A percentile compares a stretch with the other conserved stretches of the same genome.
Conservation (phyloP, 2,113 vertebrate genomes). For the Antennarius striatus region DNA sequence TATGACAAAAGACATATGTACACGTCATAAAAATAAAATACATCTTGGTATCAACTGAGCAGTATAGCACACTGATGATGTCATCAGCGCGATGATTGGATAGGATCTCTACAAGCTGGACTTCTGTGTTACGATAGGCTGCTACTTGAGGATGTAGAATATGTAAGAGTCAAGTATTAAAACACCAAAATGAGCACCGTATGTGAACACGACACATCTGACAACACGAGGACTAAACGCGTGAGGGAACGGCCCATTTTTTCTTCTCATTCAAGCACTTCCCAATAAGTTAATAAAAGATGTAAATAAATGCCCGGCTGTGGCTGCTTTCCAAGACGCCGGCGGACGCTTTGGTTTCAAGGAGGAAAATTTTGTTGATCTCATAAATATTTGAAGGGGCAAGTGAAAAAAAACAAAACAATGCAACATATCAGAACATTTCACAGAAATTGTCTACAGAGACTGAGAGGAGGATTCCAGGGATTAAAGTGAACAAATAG, state of each 20-base stretch:
- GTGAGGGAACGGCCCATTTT: constrained; percentile 33
- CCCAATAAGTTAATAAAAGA: constrained; percentile 78
- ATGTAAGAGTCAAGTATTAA: constrained; percentile 22
- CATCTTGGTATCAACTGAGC: constrained; percentile 84
- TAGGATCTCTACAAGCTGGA: constrained; percentile 17
- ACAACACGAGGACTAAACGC: constrained; percentile 23
- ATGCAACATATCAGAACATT: constrained; percentile 5
- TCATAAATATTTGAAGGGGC: constrained; percentile 48
- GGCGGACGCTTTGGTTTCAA: constrained; percentile 2
- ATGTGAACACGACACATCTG: constrained; percentile 24
- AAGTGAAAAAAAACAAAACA: background rate
- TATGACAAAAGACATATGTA: constrained; percentile 82
- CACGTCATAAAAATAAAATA: constrained; percentile 94
- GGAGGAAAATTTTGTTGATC: constrained; percentile 17
- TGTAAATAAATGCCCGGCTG: constrained; percentile 53
- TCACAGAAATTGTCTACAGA: constrained; percentile 5
- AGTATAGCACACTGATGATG: constrained; percentile 44
- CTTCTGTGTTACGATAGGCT: background rate
- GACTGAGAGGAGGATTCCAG: constrained; percentile 19
- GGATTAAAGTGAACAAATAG: constrained; percentile 31
- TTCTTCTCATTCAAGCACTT: constrained; percentile 66
- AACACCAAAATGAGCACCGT: constrained; percentile 39
- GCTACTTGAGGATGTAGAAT: constrained; percentile 58
- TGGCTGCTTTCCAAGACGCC: constrained; percentile 17
- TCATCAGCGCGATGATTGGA: constrained; percentile 20